Percentiles rank a stretch among this genome's conserved stretches.
These are phyloP conservation scores for Myotis lucifugus DNA, from an alignment of 2,113 vertebrate species.

Conservation along the genomic window DNA sequence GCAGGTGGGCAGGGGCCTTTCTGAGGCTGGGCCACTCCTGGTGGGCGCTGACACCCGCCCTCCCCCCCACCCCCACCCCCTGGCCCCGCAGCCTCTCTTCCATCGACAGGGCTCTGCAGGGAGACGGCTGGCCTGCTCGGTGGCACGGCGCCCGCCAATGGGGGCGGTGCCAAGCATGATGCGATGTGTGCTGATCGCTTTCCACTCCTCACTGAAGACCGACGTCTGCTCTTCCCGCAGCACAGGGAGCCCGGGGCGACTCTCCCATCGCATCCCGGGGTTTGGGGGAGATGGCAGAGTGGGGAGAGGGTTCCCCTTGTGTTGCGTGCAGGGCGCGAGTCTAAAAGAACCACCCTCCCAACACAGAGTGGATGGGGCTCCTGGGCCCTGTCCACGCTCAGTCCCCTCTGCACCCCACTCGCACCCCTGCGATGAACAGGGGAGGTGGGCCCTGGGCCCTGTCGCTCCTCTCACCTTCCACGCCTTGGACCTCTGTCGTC, in stretches of 20 bases:
- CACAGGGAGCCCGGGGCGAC: background rate
- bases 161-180: slow-evolving; percentile 56
- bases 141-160: slow-evolving; percentile 57
- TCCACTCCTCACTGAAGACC: slow-evolving; percentile 24
- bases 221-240: background rate
- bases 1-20: background rate
- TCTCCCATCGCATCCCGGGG: background rate
- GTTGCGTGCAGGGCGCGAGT: background rate
- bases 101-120: background rate
- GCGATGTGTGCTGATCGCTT: slow-evolving; percentile 55
- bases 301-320: background rate
- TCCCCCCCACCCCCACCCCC: no score
- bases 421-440: background rate
- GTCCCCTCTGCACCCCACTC: background rate
- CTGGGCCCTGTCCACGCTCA: background rate
- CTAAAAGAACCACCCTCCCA: background rate
- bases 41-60: background rate
- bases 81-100: background rate
- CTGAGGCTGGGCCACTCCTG: background rate
- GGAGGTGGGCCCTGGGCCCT: background rate
- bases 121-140: background rate
- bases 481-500: background rate
- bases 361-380: background rate
- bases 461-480: background rate
- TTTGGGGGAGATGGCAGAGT: background rate